Evolutionary conservation across 2,888 invertebrate species (phyloP), one percentile per base, ranked within the genome.

Genomic region (Leptinotarsa tumamoca): DNA sequence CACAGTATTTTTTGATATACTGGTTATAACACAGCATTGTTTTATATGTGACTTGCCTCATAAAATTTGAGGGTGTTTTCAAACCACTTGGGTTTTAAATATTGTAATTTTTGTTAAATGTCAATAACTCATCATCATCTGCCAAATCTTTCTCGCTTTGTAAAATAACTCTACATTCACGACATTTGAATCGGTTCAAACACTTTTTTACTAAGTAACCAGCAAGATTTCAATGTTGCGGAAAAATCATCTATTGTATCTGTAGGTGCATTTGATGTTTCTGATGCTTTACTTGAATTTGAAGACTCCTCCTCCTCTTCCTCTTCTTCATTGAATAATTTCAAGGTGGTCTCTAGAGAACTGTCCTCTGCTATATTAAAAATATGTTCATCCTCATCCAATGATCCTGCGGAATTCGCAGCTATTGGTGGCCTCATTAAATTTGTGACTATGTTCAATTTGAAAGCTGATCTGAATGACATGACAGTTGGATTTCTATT

Each of bases 221-320:
- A 61, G 27, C 17, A 61, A 61, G 61, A 61, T 27, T 61, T 15
- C 27, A 61, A 61, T 17, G 27, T 61, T 61, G 23, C 23, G 61
- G 23, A 61, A 61, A 23, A 27, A 23, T 51, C 15, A 51, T 51
- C 51, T 15, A 4, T 27, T 7, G 13, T 58, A 58, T 58, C 23
- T 58, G 58, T 1, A 15, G 27, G 27, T 27, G 27, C 27, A 27
- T 27, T 27, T 27, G 27, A 27, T 27, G 27, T 27, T 27, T 4
- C 27, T 27, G 27, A 27, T 27, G 27, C 27, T 15, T 17, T 4
- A 52, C n/a, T 56, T n/a, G 21, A 56, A 56, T 56, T 21, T 21
- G 56, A 56, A n/a, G 18, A 56, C 4, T 14, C 1, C 2, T 51
- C 15, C 1, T 51, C 51, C 51, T 51, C 51, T 14, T 51, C 13